Base-by-base conservation (phyloP, 2,888 invertebrate genomes). In the Coleophora flavipennella region DNA sequence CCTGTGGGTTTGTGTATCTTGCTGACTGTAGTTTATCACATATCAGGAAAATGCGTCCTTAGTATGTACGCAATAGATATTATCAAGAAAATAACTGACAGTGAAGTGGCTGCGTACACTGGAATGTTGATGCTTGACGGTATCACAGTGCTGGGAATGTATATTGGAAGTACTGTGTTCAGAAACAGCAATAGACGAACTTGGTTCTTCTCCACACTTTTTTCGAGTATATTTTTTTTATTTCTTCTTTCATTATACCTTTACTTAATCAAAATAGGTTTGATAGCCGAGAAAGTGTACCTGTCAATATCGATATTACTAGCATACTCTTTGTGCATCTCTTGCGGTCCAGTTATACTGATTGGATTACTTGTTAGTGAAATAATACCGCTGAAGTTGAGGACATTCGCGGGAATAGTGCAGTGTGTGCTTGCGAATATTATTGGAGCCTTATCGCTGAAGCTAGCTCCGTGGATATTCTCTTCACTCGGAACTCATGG, bases 401-500 rank as follows among this genome's bases (percentile, higher is more conserved):
- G 10, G 28, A 27, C 8, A 8, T 27, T 10, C 28, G 28, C 28
- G 8, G 28, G 8, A 27, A 9, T 27, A 10, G 10, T 27, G 10
- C n/a, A n/a, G n/a, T n/a, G n/a, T n/a, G n/a, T n/a, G n/a, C n/a
- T n/a, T n/a, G n/a, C n/a, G n/a, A n/a, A n/a, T n/a, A n/a, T n/a
- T n/a, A n/a, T n/a, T n/a, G n/a, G n/a, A n/a, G 10, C 10, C 10
- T 8, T 27, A 10, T 27, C 10, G 8, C 10, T 27, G 1, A 66
- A 66, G 50, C 26, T 47, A 3, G 38, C 56, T 2, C 67, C 68
- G 6, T 53, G 40, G 4, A 28, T 64, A 13, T 56, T 68, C 27
- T 56, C 34, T 25, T 3, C 3, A 8, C 50, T 55, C 14, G 57
- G 48, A 6, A 20, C 58, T 4, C 57, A 67, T 8, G 65, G 62